Percentiles rank a stretch among this genome's conserved stretches.
Evolutionary conservation across 2,888 invertebrate genomes (phyloP).

Genomic region (Diarsia rubi): DNA sequence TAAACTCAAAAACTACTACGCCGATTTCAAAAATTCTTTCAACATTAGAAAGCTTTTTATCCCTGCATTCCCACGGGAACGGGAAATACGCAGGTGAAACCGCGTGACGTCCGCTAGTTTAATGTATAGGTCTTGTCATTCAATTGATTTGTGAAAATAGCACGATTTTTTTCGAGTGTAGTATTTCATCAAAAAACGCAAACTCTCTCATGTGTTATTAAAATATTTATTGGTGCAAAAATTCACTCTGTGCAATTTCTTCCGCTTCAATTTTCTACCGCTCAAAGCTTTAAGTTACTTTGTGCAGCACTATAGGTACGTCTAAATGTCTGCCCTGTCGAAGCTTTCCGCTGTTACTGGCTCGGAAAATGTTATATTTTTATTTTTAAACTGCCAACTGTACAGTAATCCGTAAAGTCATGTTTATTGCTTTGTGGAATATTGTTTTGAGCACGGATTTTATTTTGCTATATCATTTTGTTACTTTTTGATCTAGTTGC

Average conservation of each 20-base stretch:
- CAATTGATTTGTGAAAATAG: not conserved
- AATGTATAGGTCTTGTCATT: too few relatives aligned
- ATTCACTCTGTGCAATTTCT: not conserved
- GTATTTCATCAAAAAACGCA: not conserved
- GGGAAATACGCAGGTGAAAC: too few relatives aligned
- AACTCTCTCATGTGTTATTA: not conserved
- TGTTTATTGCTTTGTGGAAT: slow-evolving; percentile 18
- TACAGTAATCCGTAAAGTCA: slow-evolving; percentile 7
- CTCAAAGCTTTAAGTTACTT: slow-evolving; percentile 16
- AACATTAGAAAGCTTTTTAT: too few relatives aligned
- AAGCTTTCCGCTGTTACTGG: slow-evolving; percentile 4
- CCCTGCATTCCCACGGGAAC: too few relatives aligned
- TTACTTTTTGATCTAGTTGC: not conserved
- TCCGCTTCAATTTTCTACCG: not conserved
- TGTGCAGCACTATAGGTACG: slow-evolving; percentile 23
- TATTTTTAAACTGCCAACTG: slow-evolving; percentile 4
- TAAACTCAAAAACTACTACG: too few relatives aligned
- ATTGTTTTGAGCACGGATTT: not conserved
- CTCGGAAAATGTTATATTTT: slow-evolving; percentile 11
- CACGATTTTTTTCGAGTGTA: not conserved
- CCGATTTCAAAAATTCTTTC: too few relatives aligned
- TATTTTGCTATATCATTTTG: slow-evolving; percentile 9
- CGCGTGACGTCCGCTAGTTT: too few relatives aligned
- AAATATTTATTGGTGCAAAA: not conserved
- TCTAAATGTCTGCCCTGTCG: slow-evolving; percentile 27